phyloP scores from a whole-genome alignment of 2,113 vertebrate genomes.

The Catharus fuscescens region DNA sequence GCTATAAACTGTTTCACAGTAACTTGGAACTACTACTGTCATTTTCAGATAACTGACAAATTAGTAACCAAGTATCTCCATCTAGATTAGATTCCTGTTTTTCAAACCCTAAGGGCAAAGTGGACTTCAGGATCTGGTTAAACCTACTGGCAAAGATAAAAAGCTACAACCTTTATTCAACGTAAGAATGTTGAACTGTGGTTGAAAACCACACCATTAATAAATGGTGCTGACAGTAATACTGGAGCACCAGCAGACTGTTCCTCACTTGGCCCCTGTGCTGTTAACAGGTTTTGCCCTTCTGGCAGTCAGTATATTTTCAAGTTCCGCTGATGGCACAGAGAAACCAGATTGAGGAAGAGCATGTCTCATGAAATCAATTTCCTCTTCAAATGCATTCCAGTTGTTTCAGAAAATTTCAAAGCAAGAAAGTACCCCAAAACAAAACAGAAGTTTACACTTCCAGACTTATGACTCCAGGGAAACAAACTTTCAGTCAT shows the following conservation, averaged over 20 bases:
- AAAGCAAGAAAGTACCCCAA: background rate
- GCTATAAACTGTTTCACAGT: background rate
- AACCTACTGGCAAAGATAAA: background rate
- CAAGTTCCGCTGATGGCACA: background rate
- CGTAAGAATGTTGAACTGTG: background rate
- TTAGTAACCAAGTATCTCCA: background rate
- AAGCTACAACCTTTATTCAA: background rate
- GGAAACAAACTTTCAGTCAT: background rate
- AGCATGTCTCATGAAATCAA: background rate
- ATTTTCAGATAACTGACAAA: background rate
- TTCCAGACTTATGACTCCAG: background rate
- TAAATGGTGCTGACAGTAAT: background rate
- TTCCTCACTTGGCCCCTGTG: background rate
- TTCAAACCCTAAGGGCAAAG: background rate
- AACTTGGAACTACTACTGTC: background rate
- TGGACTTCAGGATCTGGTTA: background rate
- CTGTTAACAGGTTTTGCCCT: background rate
- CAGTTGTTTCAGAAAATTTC: background rate
- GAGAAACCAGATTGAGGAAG: background rate
- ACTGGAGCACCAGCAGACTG: background rate
- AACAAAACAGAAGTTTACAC: background rate
- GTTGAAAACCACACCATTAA: background rate
- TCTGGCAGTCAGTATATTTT: accelerated
- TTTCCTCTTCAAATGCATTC: background rate
- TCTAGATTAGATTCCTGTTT: background rate